These are phyloP conservation scores for Dolichallabes microphthalmus DNA, from an alignment of 2,113 vertebrate species.

Conservation along the genomic window DNA sequence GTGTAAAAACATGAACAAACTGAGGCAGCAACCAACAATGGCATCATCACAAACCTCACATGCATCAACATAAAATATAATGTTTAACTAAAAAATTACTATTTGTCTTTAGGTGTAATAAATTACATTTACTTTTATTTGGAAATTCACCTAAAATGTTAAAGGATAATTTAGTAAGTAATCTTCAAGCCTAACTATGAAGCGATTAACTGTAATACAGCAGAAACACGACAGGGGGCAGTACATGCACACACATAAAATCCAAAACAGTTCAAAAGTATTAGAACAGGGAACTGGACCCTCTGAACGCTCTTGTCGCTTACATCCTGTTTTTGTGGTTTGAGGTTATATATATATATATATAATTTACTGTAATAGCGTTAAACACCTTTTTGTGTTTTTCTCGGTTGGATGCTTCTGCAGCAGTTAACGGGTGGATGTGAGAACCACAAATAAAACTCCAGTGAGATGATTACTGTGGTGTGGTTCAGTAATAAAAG, in stretches of 20 bases:
- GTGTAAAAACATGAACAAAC: no score
- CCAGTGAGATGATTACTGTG: not conserved
- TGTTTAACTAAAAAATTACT: not conserved
- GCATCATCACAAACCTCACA: not conserved
- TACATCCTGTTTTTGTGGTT: constrained; percentile 1
- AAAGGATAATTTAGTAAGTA: not conserved
- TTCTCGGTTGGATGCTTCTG: not conserved
- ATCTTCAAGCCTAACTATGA: not conserved
- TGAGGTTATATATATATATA: not conserved
- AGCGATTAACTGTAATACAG: not conserved
- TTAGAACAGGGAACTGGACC: not conserved
- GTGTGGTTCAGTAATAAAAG: not conserved
- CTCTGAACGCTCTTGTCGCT: not conserved
- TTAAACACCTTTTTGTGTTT: not conserved
- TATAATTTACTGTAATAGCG: not conserved
- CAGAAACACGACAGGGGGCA: not conserved
- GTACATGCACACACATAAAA: not conserved
- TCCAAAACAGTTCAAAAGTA: not conserved
- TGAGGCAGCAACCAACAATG: no score
- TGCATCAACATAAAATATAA: not conserved
- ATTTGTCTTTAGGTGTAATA: not conserved
- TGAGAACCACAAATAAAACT: not conserved
- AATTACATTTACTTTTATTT: not conserved
- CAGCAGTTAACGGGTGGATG: not conserved
- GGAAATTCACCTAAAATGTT: not conserved